Base-by-base conservation (phyloP, 2,888 invertebrate genomes). In the Deilephila elpenor region DNA sequence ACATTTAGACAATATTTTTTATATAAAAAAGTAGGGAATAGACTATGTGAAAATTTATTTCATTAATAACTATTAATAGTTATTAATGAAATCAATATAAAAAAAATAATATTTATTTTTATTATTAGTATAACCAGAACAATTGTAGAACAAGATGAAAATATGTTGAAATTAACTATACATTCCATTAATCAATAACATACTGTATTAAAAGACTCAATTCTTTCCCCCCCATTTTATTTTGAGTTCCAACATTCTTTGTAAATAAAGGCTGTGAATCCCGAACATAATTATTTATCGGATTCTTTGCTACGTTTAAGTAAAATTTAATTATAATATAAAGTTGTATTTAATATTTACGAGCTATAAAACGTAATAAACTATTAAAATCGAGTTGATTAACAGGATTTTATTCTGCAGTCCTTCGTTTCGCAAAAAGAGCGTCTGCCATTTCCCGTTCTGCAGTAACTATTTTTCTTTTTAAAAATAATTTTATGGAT, bases 401-500 rank as follows among this genome's bases (percentile, higher is more conserved):
- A 67, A 67, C 67, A 51, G n/a, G 44, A 51, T 25, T 44, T 64
- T 67, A 67, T 67, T 67, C 64, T 25, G 44, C 20, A 25, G 67
- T 56, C 56, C 60, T 19, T 67, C 67, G 20, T 25, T 25, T 20
- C 19, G 60, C 53, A 56, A 73, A 73, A 71, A 61, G 53, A 61
- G 11, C 59, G 44, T 25, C 70, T 34, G 70, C 56, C 70, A 32
- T 71, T 71, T 56, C 59, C 53, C 34, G 70, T 19, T 44, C 34
- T 25, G 25, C n/a, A 29, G 34, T 34, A n/a, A 34, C 59, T 71
- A 71, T 71, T 71, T 56, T 56, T 71, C 70, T 34, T 71, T 71
- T 71, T 34, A 71, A 71, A 71, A 71, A 64, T 32, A 71, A 59
- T 71, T 71, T 56, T 56, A 71, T 59, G 67, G 53, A 70, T 20